These are phyloP conservation scores for Diorhabda elongata DNA, from an alignment of 1,140 invertebrate genomes.

Conservation along the genomic window DNA sequence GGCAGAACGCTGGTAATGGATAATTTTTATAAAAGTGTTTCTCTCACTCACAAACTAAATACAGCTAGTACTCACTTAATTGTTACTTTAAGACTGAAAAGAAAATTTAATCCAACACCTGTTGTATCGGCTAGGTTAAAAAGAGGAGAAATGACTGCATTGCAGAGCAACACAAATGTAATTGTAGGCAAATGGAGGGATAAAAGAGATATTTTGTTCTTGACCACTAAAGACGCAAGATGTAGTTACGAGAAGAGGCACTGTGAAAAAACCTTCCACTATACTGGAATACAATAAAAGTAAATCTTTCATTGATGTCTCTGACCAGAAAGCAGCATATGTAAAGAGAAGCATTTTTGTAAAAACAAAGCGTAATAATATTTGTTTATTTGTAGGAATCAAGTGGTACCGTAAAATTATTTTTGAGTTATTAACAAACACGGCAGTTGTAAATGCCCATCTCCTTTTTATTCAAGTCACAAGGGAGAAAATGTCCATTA, in stretches of 20 bases:
- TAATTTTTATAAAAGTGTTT: not conserved
- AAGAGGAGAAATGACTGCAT: conserved; percentile 28
- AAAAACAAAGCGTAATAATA: conserved; percentile 25
- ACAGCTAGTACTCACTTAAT: conserved; percentile 29
- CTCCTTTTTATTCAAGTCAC: conserved; percentile 7
- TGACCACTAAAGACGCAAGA: conserved; percentile 15
- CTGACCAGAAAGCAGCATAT: not conserved
- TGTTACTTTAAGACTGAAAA: conserved; percentile 30
- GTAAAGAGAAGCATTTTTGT: conserved; percentile 15
- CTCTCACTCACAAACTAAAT: not conserved
- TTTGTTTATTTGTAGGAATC: conserved; percentile 20
- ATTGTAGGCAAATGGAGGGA: conserved; percentile 20
- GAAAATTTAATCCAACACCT: conserved; percentile 28
- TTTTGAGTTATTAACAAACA: conserved; percentile 17
- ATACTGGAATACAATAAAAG: conserved; percentile 31
- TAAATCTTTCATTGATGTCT: conserved; percentile 25
- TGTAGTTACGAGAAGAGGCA: conserved; percentile 15
- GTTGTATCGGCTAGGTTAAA: conserved; percentile 15
- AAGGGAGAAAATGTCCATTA: not conserved
- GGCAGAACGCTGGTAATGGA: not conserved
- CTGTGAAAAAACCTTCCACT: conserved; percentile 31
- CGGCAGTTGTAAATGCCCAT: conserved; percentile 12
- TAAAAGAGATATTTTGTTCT: conserved; percentile 17
- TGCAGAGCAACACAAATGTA: conserved; percentile 30
- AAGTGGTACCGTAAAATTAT: conserved; percentile 15